A percentile compares a stretch with the other conserved stretches of the same genome.
Conservation (phyloP, 1,140 invertebrate species). For the Papilio machaon region DNA sequence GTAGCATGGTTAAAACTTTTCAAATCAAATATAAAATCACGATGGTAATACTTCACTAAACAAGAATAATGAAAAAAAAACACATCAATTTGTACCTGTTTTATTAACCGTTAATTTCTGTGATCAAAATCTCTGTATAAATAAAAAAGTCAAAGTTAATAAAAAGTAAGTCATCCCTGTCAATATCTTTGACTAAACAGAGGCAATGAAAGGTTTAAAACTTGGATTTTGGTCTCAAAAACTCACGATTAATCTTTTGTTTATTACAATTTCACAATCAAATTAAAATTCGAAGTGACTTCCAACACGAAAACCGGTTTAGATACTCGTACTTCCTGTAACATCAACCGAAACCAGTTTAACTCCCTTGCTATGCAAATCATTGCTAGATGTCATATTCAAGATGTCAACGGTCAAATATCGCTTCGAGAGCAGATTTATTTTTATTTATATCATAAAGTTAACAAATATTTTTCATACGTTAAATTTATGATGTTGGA, state of each 20-base stretch:
- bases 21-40: no score
- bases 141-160: no score
- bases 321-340: neutral
- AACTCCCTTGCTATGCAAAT: neutral
- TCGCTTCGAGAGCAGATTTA: neutral
- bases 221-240: no score
- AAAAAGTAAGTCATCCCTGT: no score
- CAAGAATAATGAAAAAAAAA: no score
- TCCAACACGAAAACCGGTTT: constrained; percentile 2
- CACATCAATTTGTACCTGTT: no score
- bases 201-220: no score
- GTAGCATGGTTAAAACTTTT: no score
- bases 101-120: no score
- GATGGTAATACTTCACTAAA: no score
- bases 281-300: neutral
- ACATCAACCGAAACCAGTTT: neutral
- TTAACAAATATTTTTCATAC: neutral
- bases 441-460: neutral
- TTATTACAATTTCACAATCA: constrained; percentile 4
- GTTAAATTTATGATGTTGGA: neutral
- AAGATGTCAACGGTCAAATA: neutral
- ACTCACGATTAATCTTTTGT: neutral
- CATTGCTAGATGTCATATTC: neutral
- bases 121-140: no score
- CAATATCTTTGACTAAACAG: no score